Evolutionary conservation across 2,888 invertebrate species (phyloP), one percentile per base, ranked within the genome.

Genomic region (Melinaea marsaeus): DNA sequence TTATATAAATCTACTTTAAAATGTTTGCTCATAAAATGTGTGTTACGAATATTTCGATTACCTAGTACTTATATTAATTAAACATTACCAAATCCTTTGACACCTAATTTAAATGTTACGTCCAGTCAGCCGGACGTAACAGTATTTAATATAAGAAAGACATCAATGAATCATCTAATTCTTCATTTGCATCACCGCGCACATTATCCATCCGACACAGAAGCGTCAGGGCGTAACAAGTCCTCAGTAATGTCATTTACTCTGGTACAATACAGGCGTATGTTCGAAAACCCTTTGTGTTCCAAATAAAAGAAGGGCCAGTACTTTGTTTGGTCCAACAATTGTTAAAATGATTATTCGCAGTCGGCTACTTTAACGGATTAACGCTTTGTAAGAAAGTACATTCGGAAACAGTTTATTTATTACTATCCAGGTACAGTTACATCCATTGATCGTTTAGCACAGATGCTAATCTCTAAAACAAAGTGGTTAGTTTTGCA

Each of bases 321-420:
- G 78, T 71, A 81, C 76, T 83, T 83, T 86, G 86, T 86, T 83
- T 81, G 81, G 72, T 76, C 76, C 73, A 69, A 79, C 80, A 80
- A 83, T 85, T 85, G 85, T 80, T 75, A 76, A 79, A 79, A 80
- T 80, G 77, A 79, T 80, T 76, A 74, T 73, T 72, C 70, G 70
- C 77, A 72, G 82, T 85, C 90, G 90, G 90, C 87, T 88, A 89
- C 90, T 88, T 89, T 89, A 84, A 79, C 84, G 81, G 90, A 89
- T 89, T 88, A 89, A 73, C 72, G 75, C 80, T 87, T 67, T 86
- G 86, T 86, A 72, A 68, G 48, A 63, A 68, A 70, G 72, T 70
- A 71, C 71, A 68, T 72, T 72, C 71, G 69, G 70, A 74, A 74
- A 75, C 73, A 66, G 74, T 72, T 74, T 74, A 77, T 79, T 80